Percentiles rank a stretch among this genome's conserved stretches.
Evolutionary conservation across 2,797 vertebrate genomes (phyloP).

Genomic region (Florisuga fusca): DNA sequence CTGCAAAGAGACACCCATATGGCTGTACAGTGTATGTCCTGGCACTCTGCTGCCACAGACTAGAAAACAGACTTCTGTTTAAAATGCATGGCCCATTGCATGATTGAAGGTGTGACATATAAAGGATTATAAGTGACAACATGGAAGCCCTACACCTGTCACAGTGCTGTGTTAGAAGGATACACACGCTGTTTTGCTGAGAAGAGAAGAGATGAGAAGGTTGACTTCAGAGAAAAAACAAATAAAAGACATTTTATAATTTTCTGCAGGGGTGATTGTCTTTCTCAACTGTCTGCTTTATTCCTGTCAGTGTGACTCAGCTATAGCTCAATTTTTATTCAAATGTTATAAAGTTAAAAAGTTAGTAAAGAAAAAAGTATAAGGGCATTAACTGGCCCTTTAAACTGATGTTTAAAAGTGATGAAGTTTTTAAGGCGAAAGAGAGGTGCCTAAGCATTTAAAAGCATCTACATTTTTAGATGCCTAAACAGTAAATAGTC

Average conservation of each 20-base stretch:
- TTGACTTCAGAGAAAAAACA: not conserved
- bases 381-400: not conserved
- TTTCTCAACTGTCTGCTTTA: not conserved
- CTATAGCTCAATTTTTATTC: not conserved
- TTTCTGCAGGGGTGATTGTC: not conserved
- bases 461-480: not conserved
- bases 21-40: slow-evolving; percentile 62
- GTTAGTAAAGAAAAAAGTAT: not conserved
- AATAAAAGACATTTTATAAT: not conserved
- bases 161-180: not conserved
- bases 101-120: slow-evolving; percentile 44
- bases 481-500: not conserved
- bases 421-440: not conserved
- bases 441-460: not conserved
- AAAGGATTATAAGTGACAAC: slow-evolving; percentile 49
- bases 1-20: slow-evolving; percentile 64
- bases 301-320: not conserved
- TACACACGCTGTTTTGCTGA: not conserved
- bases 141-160: slow-evolving; percentile 24
- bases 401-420: not conserved
- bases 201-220: not conserved
- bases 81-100: slow-evolving; percentile 49
- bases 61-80: slow-evolving; percentile 62
- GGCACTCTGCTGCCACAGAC: slow-evolving; percentile 53
- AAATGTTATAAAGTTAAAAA: not conserved